A percentile compares a stretch with the other conserved stretches of the same genome.
phyloP scores from a whole-genome alignment of 2,888 invertebrate species.

The Philhelius pedissequus region DNA sequence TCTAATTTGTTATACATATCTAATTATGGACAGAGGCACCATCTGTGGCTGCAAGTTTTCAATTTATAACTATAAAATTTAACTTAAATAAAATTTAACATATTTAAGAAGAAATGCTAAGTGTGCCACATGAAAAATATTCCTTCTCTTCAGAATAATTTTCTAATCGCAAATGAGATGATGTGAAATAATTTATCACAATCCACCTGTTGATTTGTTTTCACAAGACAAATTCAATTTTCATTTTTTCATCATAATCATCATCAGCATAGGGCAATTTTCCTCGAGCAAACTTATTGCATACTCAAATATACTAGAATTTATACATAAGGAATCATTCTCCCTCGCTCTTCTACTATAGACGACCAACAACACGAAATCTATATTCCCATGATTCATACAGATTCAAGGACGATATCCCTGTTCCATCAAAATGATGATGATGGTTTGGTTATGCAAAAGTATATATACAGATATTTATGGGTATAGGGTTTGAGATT shows the following conservation, averaged over 20 bases:
- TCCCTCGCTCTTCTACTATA: not conserved
- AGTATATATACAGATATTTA: too few relatives aligned
- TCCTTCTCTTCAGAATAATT: not conserved
- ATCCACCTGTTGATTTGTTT: not conserved
- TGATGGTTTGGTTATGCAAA: not conserved
- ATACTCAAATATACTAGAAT: not conserved
- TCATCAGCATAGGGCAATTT: not conserved
- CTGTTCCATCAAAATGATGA: not conserved
- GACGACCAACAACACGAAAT: not conserved
- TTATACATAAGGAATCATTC: not conserved
- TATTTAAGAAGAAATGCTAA: too few relatives aligned
- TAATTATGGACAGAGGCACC: too few relatives aligned
- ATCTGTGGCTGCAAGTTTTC: too few relatives aligned
- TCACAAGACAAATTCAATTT: conserved; percentile 11
- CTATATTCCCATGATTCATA: not conserved
- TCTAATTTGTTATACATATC: too few relatives aligned
- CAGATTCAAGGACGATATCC: not conserved
- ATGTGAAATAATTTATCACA: not conserved
- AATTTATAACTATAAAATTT: too few relatives aligned
- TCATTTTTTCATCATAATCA: not conserved
- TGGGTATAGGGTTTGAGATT: not conserved
- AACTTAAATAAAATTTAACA: too few relatives aligned
- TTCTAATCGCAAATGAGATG: not conserved
- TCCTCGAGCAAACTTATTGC: not conserved
- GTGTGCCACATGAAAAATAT: too few relatives aligned